These are phyloP conservation scores for Momotus momota DNA, from an alignment of 2,797 vertebrate species.

Conservation along the genomic window DNA sequence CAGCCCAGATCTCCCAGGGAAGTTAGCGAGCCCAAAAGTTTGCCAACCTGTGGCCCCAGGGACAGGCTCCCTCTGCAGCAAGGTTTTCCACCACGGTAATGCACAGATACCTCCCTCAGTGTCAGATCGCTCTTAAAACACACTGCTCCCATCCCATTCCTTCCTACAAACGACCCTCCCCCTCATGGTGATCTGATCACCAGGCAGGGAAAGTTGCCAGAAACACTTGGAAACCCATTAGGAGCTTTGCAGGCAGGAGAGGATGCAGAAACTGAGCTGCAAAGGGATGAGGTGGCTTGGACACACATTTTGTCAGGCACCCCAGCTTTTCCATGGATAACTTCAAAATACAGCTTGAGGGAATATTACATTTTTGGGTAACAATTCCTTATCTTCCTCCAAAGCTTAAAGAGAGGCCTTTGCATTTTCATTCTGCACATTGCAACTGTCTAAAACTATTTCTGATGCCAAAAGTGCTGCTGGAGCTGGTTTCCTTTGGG, in stretches of 20 bases:
- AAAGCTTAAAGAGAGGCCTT: neutral
- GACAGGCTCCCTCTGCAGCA: neutral
- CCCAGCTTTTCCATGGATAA: neutral
- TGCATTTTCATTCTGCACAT: neutral
- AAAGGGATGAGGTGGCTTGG: neutral
- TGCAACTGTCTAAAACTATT: neutral
- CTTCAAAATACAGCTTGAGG: neutral
- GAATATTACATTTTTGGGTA: neutral
- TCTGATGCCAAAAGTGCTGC: neutral
- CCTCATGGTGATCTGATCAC: neutral
- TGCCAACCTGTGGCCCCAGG: neutral
- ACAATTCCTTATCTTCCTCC: neutral
- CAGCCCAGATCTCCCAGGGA: neutral
- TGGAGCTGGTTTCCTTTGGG: neutral
- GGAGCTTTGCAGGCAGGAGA: neutral
- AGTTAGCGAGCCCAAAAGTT: fast-evolving
- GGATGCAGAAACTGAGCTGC: neutral
- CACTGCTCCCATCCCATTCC: neutral
- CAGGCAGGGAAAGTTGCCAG: neutral
- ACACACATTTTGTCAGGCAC: neutral
- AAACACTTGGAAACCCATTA: neutral
- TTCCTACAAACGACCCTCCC: neutral
- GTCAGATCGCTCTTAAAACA: neutral
- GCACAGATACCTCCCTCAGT: neutral
- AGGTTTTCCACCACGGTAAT: neutral